These are phyloP conservation scores for Rhopalosiphum maidis DNA, from an alignment of 1,140 invertebrate genomes.

Conservation along the genomic window DNA sequence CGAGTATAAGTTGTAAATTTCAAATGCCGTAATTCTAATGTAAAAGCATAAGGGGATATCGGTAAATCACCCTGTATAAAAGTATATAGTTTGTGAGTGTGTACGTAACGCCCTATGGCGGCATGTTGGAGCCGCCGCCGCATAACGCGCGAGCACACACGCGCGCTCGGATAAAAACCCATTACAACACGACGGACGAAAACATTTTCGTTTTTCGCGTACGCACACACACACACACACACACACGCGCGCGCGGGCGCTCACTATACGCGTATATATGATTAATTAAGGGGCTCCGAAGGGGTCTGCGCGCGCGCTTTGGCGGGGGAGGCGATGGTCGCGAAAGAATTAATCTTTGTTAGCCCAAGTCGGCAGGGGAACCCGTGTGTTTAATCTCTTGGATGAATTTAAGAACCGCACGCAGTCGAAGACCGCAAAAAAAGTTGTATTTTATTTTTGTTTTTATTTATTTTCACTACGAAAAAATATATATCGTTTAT, in stretches of 20 bases:
- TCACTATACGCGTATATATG: neutral
- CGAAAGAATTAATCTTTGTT: conserved; percentile 58
- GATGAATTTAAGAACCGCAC: conserved; percentile 55
- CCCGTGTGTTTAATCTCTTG: conserved; percentile 56
- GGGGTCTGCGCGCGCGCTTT: neutral
- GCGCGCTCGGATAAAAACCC: neutral
- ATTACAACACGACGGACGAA: conserved; percentile 38
- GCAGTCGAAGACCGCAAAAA: conserved; percentile 54
- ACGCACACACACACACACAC: neutral
- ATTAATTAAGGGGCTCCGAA: conserved; percentile 55
- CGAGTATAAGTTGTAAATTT: too few relatives aligned
- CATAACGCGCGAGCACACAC: neutral
- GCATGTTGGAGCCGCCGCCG: neutral
- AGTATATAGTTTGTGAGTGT: neutral
- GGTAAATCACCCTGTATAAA: neutral
- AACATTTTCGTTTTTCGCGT: conserved; percentile 43
- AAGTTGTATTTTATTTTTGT: conserved; percentile 36
- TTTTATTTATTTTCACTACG: conserved; percentile 16
- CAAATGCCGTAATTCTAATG: neutral
- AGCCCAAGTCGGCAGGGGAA: conserved; percentile 50
- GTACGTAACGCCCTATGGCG: neutral
- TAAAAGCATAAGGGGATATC: neutral
- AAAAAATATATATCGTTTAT: conserved; percentile 53
- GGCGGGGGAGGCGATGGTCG: conserved; percentile 18
- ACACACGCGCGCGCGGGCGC: neutral